phyloP scores from a whole-genome alignment of 2,888 invertebrate species.

The Patella caerulea region DNA sequence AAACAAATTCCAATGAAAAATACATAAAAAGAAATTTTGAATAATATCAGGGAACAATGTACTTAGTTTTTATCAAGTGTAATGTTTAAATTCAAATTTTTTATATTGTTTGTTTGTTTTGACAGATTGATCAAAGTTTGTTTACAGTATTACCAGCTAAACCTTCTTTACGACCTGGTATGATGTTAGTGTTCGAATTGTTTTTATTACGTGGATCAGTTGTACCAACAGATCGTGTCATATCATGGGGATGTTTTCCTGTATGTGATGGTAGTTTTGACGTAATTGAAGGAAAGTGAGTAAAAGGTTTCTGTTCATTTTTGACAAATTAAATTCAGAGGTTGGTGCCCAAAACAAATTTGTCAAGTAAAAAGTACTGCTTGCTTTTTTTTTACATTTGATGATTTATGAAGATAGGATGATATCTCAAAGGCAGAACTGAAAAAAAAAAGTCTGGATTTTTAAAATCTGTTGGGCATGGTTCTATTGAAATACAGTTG shows the following conservation, averaged over 20 bases:
- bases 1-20: too few species aligned
- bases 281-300: slow-evolving; percentile 69
- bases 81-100: background rate
- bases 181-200: slow-evolving; percentile 67
- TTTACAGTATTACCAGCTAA: slow-evolving; percentile 69
- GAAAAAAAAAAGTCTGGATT: too few species aligned
- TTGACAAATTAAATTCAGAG: too few species aligned
- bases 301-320: slow-evolving; percentile 8
- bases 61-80: background rate
- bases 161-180: slow-evolving; percentile 63
- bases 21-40: too few species aligned
- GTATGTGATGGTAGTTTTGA: slow-evolving; percentile 69
- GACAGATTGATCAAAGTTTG: slow-evolving; percentile 66
- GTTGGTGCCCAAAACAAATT: too few species aligned
- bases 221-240: slow-evolving; percentile 64
- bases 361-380: too few species aligned
- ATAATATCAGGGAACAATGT: background rate
- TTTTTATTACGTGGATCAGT: slow-evolving; percentile 66
- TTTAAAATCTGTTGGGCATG: too few species aligned
- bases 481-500: too few species aligned
- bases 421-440: too few species aligned
- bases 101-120: slow-evolving; percentile 3
- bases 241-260: slow-evolving; percentile 68
- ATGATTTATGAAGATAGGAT: too few species aligned
- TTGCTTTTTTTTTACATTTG: too few species aligned